Evolutionary conservation across 2,888 invertebrate species (phyloP), one percentile per base, ranked within the genome.

Genomic region (Stratiomys singularior): DNA sequence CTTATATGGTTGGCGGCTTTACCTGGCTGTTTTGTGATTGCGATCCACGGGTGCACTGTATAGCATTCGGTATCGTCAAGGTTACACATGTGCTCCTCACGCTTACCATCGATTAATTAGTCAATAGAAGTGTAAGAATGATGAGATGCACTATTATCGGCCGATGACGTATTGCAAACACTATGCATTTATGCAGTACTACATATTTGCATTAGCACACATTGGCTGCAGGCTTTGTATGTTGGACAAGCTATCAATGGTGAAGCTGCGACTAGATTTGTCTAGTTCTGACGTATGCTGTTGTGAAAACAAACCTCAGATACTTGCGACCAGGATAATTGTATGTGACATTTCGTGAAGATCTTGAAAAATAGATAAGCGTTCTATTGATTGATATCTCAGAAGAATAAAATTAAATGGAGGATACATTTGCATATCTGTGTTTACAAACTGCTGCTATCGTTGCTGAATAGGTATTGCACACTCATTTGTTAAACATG

Each of bases 51-150:
- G 3, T 56, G 71, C 71, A 72, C n/a, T 52, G 18, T 5, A 15
- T 37, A 37, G 52, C 52, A 52, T 52, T 52, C 52, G 15, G 30
- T 27, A 72, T 2, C 74, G 30, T 60, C 74, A 74, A 74, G 74
- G 74, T 58, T 74, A 30, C 58, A 58, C 58, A 58, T 74, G 74
- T 74, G 60, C 47, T 69, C 47, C 69, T 69, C 46, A 21, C 69
- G 47, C 69, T 69, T 69, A 18, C 25, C 69, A 25, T 21, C 69
- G 27, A 74, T 74, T 74, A 74, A 58, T 74, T 74, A 74, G 58
- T 60, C 74, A 74, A 58, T 74, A 74, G 52, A 74, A 74, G 74
- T 74, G 74, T 74, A 74, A 74, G 74, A 74, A 74, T 74, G 74
- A 74, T 60, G 74, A 58, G 74, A 60, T 74, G 74, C 58, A 74